phyloP scores from a whole-genome alignment of 1,140 invertebrate genomes.

The Geopemphigus sp. region DNA sequence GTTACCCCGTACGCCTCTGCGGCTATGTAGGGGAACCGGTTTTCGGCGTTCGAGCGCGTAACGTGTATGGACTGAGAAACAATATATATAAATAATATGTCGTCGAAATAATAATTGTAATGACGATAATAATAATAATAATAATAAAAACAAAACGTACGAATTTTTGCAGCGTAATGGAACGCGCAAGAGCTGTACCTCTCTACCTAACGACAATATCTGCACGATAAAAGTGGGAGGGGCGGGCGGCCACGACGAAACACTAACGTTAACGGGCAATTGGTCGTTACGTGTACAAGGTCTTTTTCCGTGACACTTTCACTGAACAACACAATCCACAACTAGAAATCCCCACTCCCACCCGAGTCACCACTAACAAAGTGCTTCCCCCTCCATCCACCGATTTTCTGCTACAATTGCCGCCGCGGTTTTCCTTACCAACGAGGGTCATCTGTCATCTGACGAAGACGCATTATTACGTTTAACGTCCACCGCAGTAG shows the following conservation, averaged over 20 bases:
- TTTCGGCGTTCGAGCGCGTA: not conserved
- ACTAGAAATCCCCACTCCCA: not conserved
- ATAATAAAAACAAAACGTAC: slow-evolving; percentile 27
- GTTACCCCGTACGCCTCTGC: not conserved
- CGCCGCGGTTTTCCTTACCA: not conserved
- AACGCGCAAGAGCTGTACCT: not conserved
- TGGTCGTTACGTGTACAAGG: slow-evolving; percentile 15
- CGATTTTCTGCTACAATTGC: not conserved
- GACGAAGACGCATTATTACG: not conserved
- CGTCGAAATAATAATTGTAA: not conserved
- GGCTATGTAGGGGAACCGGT: slow-evolving; percentile 21
- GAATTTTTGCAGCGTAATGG: slow-evolving; percentile 1
- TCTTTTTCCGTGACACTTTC: slow-evolving; percentile 43
- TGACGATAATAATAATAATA: not conserved
- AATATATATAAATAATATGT: slow-evolving; percentile 25
- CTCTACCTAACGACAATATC: not conserved
- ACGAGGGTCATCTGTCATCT: slow-evolving; percentile 6
- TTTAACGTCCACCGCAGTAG: not conserved
- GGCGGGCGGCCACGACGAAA: not conserved
- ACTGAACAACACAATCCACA: slow-evolving; percentile 8
- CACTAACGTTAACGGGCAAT: slow-evolving; percentile 19
- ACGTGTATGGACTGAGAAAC: not conserved
- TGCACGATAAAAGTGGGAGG: slow-evolving; percentile 4
- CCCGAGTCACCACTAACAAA: not conserved
- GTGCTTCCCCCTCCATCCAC: not conserved